A percentile compares a stretch with the other conserved stretches of the same genome.
Conservation (phyloP, 2,888 invertebrate genomes). For the Lobophora halterata region DNA sequence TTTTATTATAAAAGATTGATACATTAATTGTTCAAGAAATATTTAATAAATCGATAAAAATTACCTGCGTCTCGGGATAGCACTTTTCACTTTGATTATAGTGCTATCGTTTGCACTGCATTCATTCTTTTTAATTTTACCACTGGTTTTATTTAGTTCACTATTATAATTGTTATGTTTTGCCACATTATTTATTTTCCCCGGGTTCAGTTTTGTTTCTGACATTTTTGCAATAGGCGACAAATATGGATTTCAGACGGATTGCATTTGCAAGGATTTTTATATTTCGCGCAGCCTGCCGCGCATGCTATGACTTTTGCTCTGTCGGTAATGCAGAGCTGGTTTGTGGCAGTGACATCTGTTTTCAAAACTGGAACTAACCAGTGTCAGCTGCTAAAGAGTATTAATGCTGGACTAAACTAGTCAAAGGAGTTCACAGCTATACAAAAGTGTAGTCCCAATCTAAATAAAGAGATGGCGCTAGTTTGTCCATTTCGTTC, state of each 20-base stretch:
- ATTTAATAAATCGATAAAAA: slow-evolving; percentile 35
- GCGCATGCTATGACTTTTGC: slow-evolving; percentile 64
- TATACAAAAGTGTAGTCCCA: slow-evolving; percentile 22
- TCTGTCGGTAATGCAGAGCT: slow-evolving; percentile 53
- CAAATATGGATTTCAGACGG: slow-evolving; percentile 75
- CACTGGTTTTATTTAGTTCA: slow-evolving; percentile 53
- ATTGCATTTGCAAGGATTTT: slow-evolving; percentile 71
- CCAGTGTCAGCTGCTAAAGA: not conserved
- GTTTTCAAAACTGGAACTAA: slow-evolving; percentile 1
- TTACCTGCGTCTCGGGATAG: slow-evolving; percentile 70
- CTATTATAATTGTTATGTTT: slow-evolving; percentile 37
- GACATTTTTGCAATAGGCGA: slow-evolving; percentile 68
- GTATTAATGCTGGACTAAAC: too few species aligned
- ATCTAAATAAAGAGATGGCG: slow-evolving; percentile 17
- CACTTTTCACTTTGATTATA: slow-evolving; percentile 74
- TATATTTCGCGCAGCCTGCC: slow-evolving; percentile 76
- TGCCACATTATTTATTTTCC: slow-evolving; percentile 46
- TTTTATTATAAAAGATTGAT: not conserved
- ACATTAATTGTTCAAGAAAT: not conserved
- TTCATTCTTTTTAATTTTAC: slow-evolving; percentile 53
- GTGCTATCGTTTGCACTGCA: slow-evolving; percentile 41
- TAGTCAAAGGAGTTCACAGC: not conserved
- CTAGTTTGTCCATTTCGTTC: not conserved
- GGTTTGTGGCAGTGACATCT: slow-evolving; percentile 44
- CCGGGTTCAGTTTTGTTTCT: slow-evolving; percentile 47